These are phyloP conservation scores for Acanthosepion esculentum DNA, from an alignment of 2,888 invertebrate species.

Conservation along the genomic window DNA sequence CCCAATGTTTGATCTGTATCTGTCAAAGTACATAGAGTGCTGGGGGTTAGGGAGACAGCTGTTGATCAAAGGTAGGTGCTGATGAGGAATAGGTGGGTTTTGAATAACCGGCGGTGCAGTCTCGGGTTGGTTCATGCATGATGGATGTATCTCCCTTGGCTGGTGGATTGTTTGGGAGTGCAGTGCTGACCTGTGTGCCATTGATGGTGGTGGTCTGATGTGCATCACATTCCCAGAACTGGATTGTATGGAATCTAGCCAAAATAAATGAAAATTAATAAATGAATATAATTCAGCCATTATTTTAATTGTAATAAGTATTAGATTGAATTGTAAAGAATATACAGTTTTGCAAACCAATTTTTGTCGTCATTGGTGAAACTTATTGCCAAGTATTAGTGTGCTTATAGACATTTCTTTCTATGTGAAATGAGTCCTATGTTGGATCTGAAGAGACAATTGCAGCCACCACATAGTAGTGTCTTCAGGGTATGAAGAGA, in stretches of 20 bases:
- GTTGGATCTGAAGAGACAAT: too few species aligned
- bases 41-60: not conserved
- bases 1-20: not conserved
- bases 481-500: too few species aligned
- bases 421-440: too few species aligned
- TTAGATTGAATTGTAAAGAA: too few species aligned
- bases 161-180: not conserved
- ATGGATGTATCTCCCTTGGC: not conserved
- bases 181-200: conserved; percentile 16
- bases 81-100: not conserved
- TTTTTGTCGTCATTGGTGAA: too few species aligned
- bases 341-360: too few species aligned
- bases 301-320: not conserved
- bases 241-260: not conserved
- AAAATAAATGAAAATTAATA: not conserved
- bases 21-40: not conserved
- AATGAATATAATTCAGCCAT: not conserved
- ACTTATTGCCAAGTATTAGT: too few species aligned
- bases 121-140: not conserved
- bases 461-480: too few species aligned
- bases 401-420: too few species aligned
- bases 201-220: not conserved
- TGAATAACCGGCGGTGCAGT: not conserved
- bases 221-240: conserved; percentile 8
- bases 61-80: not conserved